phyloP scores from a whole-genome alignment of 2,797 vertebrate genomes.

The Choloepus didactylus region DNA sequence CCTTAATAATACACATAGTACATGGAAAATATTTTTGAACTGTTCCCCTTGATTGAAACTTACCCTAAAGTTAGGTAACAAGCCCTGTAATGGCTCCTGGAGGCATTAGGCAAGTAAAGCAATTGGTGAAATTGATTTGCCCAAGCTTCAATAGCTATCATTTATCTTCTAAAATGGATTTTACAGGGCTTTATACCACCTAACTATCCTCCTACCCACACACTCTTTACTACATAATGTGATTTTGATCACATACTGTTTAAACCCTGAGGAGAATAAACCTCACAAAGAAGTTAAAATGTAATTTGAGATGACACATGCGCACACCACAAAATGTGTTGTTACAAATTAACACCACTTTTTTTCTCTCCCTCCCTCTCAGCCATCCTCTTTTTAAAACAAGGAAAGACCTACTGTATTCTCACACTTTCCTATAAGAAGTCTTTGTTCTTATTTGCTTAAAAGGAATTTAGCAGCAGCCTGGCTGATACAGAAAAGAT shows the following conservation, averaged over 20 bases:
- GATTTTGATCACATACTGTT: conserved; percentile 70
- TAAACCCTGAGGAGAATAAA: conserved; percentile 71
- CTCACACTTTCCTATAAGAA: background rate
- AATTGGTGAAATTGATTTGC: conserved; percentile 70
- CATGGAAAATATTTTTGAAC: conserved; percentile 19
- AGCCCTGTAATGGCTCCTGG: background rate
- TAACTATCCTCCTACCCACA: conserved; percentile 66
- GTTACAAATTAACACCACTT: conserved; percentile 46
- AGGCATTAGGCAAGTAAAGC: conserved; percentile 60
- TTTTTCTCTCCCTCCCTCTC: background rate
- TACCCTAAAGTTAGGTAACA: conserved; percentile 60
- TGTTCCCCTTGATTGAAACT: conserved; percentile 58
- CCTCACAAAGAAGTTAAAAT: conserved; percentile 65
- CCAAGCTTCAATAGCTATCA: conserved; percentile 66
- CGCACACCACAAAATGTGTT: conserved; percentile 4
- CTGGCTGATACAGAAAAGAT: background rate
- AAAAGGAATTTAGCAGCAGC: background rate
- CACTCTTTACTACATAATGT: conserved; percentile 59
- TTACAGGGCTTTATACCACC: conserved; percentile 59
- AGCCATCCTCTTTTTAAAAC: background rate
- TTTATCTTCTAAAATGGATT: conserved; percentile 71
- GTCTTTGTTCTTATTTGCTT: conserved; percentile 30
- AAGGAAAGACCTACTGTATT: conserved; percentile 48
- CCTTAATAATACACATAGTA: conserved; percentile 53
- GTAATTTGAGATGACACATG: conserved; percentile 56